A percentile compares a stretch with the other conserved stretches of the same genome.
These are phyloP conservation scores for Diorhabda carinulata DNA, from an alignment of 1,140 invertebrate species.

Conservation along the genomic window DNA sequence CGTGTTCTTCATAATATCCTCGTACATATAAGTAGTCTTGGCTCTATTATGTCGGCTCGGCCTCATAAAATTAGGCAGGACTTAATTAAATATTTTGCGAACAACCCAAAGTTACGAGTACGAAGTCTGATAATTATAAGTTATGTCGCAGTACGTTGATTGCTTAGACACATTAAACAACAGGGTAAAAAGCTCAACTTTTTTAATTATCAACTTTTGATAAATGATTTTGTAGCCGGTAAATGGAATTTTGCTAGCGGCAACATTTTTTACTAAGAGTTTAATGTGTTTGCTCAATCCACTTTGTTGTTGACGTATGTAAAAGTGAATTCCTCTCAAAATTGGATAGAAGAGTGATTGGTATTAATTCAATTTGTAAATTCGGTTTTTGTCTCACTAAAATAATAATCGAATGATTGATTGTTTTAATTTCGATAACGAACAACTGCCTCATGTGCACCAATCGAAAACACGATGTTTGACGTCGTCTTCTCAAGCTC, in stretches of 20 bases:
- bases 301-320: too few relatives aligned
- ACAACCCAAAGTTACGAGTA: constrained; percentile 4
- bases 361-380: too few relatives aligned
- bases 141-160: constrained; percentile 11
- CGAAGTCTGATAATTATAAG: constrained; percentile 4
- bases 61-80: constrained; percentile 4
- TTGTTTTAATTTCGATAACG: too few relatives aligned
- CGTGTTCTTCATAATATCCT: too few relatives aligned
- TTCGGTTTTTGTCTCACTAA: too few relatives aligned
- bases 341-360: too few relatives aligned
- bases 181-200: constrained; percentile 8
- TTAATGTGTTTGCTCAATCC: neutral
- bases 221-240: constrained; percentile 6
- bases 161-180: constrained; percentile 15
- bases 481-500: too few relatives aligned
- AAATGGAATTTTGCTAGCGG: neutral
- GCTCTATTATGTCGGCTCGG: neutral
- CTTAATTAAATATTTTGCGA: constrained; percentile 15
- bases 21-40: too few relatives aligned
- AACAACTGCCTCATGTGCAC: too few relatives aligned
- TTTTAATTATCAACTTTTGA: constrained; percentile 14
- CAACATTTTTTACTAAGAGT: neutral
- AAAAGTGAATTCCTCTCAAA: too few relatives aligned
- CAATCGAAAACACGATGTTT: too few relatives aligned
- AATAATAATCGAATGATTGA: too few relatives aligned